Base-by-base conservation (phyloP, 2,888 invertebrate genomes). In the Nebria salina region DNA sequence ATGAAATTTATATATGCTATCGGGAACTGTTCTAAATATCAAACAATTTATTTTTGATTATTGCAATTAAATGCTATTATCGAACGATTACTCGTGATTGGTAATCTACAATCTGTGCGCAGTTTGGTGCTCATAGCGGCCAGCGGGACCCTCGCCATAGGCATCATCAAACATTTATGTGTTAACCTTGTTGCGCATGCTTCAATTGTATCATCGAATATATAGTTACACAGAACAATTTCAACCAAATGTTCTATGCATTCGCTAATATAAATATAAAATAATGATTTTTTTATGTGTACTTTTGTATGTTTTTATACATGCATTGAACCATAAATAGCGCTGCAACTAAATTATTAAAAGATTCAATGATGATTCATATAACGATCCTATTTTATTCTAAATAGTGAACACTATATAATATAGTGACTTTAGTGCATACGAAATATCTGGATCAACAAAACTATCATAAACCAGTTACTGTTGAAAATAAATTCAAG, bases 1-100 rank as follows among this genome's bases (percentile, higher is more conserved):
- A 54, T 54, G 54, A 54, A 2, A 6, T 54, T 11, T 54, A 54
- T 54, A 54, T 54, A 11, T 54, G 54, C 54, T 54, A 54, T 54
- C 54, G 54, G 2, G 54, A 54, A 54, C 54, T 34, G 34, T 65
- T 73, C 65, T 78, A 73, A 78, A 79, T 79, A 68, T 34, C 75
- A 75, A 79, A 79, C 54, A 79, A 79, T 75, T 79, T 79, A 74
- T 79, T 79, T 75, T 66, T 75, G 74, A 79, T 79, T 79, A 79
- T 74, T 65, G 66, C 74, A 79, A 79, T 79, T 74, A 79, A 74
- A 79, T 73, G 75, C 75, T 74, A 79, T 79, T 79, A 79, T 79
- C 75, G 34, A 68, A 79, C 79, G 66, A 74, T 66, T 79, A 75
- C 74, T 79, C 54, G 42, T 73, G 43, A 73, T 66, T 65, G 54